These are phyloP conservation scores for Plumapathes pennacea DNA, from an alignment of 92 coral and sea anemone genomes.

Conservation along the genomic window DNA sequence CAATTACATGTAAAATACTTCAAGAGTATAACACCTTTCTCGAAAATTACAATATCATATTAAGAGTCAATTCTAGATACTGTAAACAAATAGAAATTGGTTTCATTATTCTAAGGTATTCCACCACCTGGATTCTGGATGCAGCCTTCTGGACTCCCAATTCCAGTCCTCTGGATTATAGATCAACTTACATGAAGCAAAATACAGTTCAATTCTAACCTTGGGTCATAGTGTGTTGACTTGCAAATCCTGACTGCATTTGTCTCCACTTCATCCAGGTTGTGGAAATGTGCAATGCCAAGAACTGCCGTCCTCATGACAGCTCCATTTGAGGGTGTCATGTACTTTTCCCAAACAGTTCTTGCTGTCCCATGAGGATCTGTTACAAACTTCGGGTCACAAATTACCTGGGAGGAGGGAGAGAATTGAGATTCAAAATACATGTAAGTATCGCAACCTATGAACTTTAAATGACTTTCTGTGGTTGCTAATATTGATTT, in stretches of 20 bases:
- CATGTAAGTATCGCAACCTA: no score
- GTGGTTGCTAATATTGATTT: no score
- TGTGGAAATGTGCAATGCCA: conserved; percentile 86
- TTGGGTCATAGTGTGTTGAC: conserved; percentile 87
- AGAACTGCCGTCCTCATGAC: conserved; percentile 87
- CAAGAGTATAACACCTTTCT: no score
- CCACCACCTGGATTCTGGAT: neutral
- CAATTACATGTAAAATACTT: neutral
- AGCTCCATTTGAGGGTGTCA: conserved; percentile 91
- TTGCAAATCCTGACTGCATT: conserved; percentile 93
- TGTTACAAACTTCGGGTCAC: conserved; percentile 71
- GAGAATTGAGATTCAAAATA: no score
- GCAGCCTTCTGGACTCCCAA: neutral
- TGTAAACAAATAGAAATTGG: no score
- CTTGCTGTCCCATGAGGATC: conserved; percentile 94
- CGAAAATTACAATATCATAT: no score
- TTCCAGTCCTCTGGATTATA: neutral
- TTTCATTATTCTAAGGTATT: neutral
- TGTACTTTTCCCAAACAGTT: conserved; percentile 65
- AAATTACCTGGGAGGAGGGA: conserved; percentile 57
- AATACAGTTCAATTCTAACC: conserved; percentile 56
- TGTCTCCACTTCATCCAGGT: conserved; percentile 77
- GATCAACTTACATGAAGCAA: neutral
- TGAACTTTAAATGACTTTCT: no score
- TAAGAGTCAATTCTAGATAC: no score